phyloP scores from a whole-genome alignment of 92 coral and sea anemone genomes.

The Phenganax subtilis region DNA sequence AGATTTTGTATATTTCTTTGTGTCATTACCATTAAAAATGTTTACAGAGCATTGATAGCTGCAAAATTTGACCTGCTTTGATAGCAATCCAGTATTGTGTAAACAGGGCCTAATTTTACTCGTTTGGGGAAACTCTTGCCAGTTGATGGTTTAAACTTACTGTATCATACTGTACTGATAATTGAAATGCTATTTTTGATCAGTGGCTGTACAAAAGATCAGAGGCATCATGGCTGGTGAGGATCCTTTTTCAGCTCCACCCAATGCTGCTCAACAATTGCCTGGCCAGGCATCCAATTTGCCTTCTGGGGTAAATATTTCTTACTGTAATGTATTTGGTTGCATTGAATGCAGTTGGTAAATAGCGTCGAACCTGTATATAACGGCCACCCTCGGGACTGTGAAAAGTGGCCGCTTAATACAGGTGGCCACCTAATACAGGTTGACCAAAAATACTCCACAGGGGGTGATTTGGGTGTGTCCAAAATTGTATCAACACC shows the following conservation, averaged over 20 bases:
- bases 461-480: too few relatives aligned
- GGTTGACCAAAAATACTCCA: too few relatives aligned
- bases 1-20: too few relatives aligned
- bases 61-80: neutral
- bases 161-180: neutral
- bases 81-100: neutral
- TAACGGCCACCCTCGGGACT: too few relatives aligned
- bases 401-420: too few relatives aligned
- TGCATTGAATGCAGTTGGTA: neutral
- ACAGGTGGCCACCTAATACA: too few relatives aligned
- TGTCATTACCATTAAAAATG: too few relatives aligned
- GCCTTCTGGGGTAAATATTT: slow-evolving; percentile 67
- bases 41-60: too few relatives aligned
- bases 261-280: slow-evolving; percentile 34
- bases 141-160: neutral
- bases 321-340: neutral
- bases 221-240: slow-evolving; percentile 67
- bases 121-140: too few relatives aligned
- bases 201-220: slow-evolving; percentile 84
- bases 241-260: slow-evolving; percentile 51
- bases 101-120: too few relatives aligned
- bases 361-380: too few relatives aligned
- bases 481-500: too few relatives aligned
- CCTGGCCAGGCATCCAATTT: slow-evolving; percentile 56
- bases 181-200: neutral